Evolutionary conservation across 1,140 invertebrate genomes (phyloP).

Genomic region (Macrostomum lignano): DNA sequence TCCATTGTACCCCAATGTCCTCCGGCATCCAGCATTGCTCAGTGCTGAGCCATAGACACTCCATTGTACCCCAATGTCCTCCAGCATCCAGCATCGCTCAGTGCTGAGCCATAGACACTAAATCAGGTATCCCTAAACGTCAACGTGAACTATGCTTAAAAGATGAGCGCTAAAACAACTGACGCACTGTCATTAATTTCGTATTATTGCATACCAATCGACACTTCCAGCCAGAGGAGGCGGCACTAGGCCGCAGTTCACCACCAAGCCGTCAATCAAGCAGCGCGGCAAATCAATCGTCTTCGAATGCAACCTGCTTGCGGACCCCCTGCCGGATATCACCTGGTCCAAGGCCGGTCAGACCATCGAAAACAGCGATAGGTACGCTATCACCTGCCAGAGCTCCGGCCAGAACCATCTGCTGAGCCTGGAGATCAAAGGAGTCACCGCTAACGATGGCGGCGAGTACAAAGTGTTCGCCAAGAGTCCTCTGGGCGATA

Average conservation of each 20-base stretch:
- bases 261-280: conserved; percentile 68
- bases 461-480: conserved; percentile 89
- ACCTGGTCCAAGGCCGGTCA: conserved; percentile 62
- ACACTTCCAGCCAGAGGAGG: too few species aligned
- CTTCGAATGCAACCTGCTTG: conserved; percentile 75
- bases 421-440: conserved; percentile 46
- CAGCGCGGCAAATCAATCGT: conserved; percentile 53
- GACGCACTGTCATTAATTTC: too few species aligned
- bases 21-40: too few species aligned
- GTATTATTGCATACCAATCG: too few species aligned
- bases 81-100: too few species aligned
- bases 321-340: conserved; percentile 62
- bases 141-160: too few species aligned
- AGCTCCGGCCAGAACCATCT: not conserved
- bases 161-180: too few species aligned
- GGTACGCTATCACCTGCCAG: conserved; percentile 46
- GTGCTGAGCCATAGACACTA: too few species aligned
- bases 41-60: too few species aligned
- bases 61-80: too few species aligned
- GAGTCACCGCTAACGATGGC: conserved; percentile 74
- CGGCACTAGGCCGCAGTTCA: conserved; percentile 87
- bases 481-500: conserved; percentile 85
- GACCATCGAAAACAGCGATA: conserved; percentile 63
- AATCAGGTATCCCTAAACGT: too few species aligned
- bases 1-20: too few species aligned